Conservation (phyloP, 2,113 vertebrate genomes). For the Hipposideros armiger region DNA sequence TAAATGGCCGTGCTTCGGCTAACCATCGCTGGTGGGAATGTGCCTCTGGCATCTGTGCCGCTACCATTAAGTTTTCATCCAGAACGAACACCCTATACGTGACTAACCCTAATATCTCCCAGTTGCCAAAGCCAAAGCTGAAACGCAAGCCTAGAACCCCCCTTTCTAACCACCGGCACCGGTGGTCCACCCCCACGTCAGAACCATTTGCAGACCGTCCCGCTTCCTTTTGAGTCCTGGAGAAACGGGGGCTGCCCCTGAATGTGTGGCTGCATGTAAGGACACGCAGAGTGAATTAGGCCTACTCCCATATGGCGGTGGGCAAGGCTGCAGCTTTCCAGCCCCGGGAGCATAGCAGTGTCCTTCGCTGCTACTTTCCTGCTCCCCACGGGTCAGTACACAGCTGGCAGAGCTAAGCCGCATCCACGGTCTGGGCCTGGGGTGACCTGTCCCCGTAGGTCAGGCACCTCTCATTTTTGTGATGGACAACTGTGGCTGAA, state of each 20-base stretch:
- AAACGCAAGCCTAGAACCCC: rapidly evolving
- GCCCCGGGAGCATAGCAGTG: rapidly evolving
- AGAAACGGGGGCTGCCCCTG: not conserved
- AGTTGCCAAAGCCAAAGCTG: not conserved
- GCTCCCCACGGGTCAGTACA: rapidly evolving
- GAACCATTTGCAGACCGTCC: rapidly evolving
- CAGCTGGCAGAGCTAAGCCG: not conserved
- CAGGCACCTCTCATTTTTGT: rapidly evolving
- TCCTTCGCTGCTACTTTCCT: not conserved
- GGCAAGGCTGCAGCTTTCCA: not conserved
- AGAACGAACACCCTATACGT: rapidly evolving
- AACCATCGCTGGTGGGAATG: too few relatives aligned
- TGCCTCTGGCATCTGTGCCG: rapidly evolving
- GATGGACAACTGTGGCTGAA: rapidly evolving
- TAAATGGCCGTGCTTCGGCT: not conserved
- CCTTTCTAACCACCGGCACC: not conserved
- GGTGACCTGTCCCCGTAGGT: too few relatives aligned
- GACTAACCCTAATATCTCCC: not conserved
- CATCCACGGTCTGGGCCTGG: rapidly evolving
- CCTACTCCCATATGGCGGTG: too few relatives aligned
- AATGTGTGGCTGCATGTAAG: rapidly evolving
- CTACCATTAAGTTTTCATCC: not conserved
- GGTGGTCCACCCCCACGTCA: rapidly evolving
- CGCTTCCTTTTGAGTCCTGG: not conserved
- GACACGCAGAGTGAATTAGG: not conserved